Evolutionary conservation across 2,888 invertebrate species (phyloP).

Genomic region (Crocallis elinguaria): DNA sequence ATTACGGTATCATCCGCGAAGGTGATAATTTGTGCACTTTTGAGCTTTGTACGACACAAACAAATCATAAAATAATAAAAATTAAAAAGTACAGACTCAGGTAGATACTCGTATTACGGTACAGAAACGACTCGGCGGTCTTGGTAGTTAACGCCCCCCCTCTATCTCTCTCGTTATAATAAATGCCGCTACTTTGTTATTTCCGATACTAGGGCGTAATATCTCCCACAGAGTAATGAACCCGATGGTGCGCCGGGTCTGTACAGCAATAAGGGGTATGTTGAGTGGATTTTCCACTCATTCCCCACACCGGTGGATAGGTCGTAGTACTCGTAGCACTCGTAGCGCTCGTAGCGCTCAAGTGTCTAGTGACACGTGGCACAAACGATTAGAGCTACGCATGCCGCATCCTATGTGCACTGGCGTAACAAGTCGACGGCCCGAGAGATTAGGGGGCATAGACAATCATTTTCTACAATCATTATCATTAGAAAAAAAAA

Average conservation of each 20-base stretch:
- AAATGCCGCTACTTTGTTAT: not conserved
- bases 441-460: too few species aligned
- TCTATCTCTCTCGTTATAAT: too few species aligned
- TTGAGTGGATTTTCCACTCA: conserved; percentile 32
- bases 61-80: too few species aligned
- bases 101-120: too few species aligned
- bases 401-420: conserved; percentile 17
- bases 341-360: conserved; percentile 20
- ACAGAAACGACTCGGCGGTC: too few species aligned
- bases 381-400: conserved; percentile 44
- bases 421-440: not conserved
- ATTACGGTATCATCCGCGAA: too few species aligned
- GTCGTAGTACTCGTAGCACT: conserved; percentile 15
- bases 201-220: not conserved
- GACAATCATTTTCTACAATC: too few species aligned
- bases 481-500: too few species aligned
- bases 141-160: too few species aligned
- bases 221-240: conserved; percentile 10
- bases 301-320: conserved; percentile 23
- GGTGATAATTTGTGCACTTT: too few species aligned
- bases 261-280: conserved; percentile 16
- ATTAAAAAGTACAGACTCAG: too few species aligned
- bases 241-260: not conserved
- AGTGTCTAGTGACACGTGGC: conserved; percentile 40
- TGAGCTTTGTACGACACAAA: too few species aligned